Percentiles rank a stretch among this genome's conserved stretches.
Evolutionary conservation across 2,888 invertebrate genomes (phyloP).

Genomic region (Noctua pronuba): DNA sequence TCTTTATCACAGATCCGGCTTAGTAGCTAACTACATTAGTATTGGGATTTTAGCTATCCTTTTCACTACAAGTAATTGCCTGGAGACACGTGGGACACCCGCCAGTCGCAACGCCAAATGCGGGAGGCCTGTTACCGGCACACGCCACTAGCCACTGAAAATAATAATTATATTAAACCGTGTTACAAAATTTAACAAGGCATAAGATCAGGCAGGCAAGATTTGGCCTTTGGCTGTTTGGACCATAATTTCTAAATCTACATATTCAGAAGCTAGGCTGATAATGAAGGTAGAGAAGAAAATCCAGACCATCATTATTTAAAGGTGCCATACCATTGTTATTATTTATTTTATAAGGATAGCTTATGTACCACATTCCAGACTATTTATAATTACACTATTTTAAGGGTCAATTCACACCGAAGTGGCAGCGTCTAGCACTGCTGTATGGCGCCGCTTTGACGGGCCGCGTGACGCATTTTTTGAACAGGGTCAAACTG

Average conservation of each 20-base stretch:
- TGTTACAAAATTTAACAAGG: not conserved
- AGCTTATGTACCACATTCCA: not conserved
- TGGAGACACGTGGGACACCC: conserved; percentile 83
- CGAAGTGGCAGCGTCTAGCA: no score
- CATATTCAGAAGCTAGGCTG: not conserved
- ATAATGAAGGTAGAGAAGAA: not conserved
- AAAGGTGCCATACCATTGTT: not conserved
- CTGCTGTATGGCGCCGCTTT: no score
- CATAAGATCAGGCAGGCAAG: not conserved
- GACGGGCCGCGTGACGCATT: no score
- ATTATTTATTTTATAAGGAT: not conserved
- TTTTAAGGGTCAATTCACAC: no score
- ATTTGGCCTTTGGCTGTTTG: not conserved
- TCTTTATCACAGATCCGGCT: conserved; percentile 19
- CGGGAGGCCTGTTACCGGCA: conserved; percentile 81
- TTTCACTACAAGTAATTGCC: conserved; percentile 80
- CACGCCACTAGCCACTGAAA: conserved; percentile 84
- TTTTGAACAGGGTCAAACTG: not conserved
- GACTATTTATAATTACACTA: not conserved
- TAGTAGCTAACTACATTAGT: not conserved
- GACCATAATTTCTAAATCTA: not conserved
- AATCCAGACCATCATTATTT: not conserved
- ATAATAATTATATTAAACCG: conserved; percentile 13
- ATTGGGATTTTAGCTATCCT: conserved; percentile 64
- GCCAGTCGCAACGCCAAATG: conserved; percentile 84